These are phyloP conservation scores for Melanerpes formicivorus DNA, from an alignment of 2,113 vertebrate genomes.

Conservation along the genomic window DNA sequence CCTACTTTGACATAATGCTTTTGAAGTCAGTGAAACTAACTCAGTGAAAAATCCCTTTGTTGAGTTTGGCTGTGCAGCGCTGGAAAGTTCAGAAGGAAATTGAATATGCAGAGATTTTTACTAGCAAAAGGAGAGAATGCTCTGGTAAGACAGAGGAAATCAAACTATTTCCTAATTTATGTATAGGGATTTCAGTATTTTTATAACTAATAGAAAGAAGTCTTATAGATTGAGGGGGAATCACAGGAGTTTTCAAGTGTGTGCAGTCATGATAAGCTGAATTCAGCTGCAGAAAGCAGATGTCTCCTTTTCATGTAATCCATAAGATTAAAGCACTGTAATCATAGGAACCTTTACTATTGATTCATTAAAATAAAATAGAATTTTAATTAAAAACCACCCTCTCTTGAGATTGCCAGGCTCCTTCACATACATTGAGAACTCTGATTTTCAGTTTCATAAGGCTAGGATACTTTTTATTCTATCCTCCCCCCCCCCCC, in stretches of 20 bases:
- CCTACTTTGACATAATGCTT: background rate
- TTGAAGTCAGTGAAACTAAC: slow-evolving; percentile 25
- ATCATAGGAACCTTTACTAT: background rate
- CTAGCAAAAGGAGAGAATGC: background rate
- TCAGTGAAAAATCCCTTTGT: slow-evolving; percentile 28
- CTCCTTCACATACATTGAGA: background rate
- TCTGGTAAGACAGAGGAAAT: background rate
- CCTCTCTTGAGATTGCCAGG: background rate
- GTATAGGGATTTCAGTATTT: background rate
- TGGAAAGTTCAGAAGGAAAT: slow-evolving; percentile 12
- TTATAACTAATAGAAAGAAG: background rate
- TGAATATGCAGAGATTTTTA: slow-evolving; percentile 28
- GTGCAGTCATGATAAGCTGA: background rate
- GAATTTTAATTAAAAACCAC: background rate
- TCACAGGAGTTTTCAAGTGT: background rate
- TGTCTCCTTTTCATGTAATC: background rate
- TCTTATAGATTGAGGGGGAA: background rate
- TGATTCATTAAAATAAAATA: slow-evolving; percentile 26
- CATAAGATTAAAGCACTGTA: background rate
- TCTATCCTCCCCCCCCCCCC: background rate
- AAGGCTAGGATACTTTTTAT: background rate
- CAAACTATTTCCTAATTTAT: background rate
- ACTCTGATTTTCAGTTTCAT: background rate
- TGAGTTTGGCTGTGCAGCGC: background rate
- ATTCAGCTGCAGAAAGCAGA: background rate